These are phyloP conservation scores for Salarias fasciatus DNA, from an alignment of 2,797 vertebrate species.

Conservation along the genomic window DNA sequence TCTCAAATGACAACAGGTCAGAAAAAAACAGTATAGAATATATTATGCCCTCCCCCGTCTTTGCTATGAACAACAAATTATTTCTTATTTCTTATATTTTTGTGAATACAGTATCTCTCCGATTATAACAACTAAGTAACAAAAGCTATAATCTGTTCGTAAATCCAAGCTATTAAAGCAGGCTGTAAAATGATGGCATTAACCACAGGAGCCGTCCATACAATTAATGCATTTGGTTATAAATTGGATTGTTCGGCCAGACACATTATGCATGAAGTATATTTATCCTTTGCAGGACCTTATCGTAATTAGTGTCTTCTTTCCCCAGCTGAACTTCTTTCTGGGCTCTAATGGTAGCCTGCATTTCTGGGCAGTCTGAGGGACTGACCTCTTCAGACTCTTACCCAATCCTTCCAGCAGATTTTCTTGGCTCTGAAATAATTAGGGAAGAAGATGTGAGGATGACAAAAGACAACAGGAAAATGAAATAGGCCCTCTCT, in stretches of 20 bases:
- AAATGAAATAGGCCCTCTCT: constrained; percentile 73
- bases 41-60: too few species aligned
- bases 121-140: too few species aligned
- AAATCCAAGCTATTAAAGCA: too few species aligned
- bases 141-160: too few species aligned
- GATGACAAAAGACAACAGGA: constrained; percentile 81
- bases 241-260: not conserved
- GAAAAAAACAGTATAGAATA: too few species aligned
- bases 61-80: too few species aligned
- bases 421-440: constrained; percentile 76
- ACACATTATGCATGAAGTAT: constrained; percentile 13
- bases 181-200: not conserved
- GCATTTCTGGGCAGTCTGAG: constrained; percentile 61
- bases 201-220: not conserved
- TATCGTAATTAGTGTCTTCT: constrained; percentile 25
- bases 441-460: constrained; percentile 77
- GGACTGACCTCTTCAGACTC: constrained; percentile 69
- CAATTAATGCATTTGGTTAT: constrained; percentile 1
- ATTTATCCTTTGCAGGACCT: constrained; percentile 10
- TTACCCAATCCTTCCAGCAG: constrained; percentile 66
- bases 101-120: too few species aligned
- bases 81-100: too few species aligned
- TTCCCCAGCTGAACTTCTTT: constrained; percentile 35
- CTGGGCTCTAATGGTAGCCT: constrained; percentile 12
- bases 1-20: too few species aligned